Conservation (phyloP, 2,113 vertebrate genomes). For the Phocoena phocoena region DNA sequence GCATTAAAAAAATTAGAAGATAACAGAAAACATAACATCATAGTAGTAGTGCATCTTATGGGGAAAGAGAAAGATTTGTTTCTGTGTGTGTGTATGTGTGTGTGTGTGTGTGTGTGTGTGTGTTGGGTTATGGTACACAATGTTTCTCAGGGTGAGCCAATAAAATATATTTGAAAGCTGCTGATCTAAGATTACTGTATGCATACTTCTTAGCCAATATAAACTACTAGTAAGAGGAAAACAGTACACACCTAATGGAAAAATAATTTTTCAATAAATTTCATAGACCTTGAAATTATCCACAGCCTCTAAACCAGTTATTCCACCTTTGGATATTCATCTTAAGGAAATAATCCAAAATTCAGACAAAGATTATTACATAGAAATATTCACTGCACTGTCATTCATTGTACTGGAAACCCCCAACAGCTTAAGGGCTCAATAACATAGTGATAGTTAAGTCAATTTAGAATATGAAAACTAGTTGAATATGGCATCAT, state of each 20-base stretch:
- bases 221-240: not conserved
- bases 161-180: slow-evolving; percentile 36
- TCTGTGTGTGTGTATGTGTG: not conserved
- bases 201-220: not conserved
- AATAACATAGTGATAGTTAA: not conserved
- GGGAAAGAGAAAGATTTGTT: slow-evolving; percentile 4
- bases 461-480: slow-evolving; percentile 1
- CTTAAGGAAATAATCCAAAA: slow-evolving; percentile 41
- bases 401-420: not conserved
- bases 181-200: not conserved
- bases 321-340: not conserved
- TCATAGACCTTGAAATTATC: slow-evolving; percentile 23
- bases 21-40: not conserved
- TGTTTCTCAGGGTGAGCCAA: not conserved
- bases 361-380: not conserved
- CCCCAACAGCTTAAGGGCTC: not conserved
- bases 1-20: not conserved
- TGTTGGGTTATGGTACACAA: not conserved
- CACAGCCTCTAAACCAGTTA: slow-evolving; percentile 15
- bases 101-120: not conserved
- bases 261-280: slow-evolving; percentile 19
- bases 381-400: not conserved
- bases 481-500: not conserved
- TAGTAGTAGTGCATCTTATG: not conserved
- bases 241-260: not conserved